Evolutionary conservation across 2,888 invertebrate species (phyloP).

Genomic region (Orgyia antiqua): DNA sequence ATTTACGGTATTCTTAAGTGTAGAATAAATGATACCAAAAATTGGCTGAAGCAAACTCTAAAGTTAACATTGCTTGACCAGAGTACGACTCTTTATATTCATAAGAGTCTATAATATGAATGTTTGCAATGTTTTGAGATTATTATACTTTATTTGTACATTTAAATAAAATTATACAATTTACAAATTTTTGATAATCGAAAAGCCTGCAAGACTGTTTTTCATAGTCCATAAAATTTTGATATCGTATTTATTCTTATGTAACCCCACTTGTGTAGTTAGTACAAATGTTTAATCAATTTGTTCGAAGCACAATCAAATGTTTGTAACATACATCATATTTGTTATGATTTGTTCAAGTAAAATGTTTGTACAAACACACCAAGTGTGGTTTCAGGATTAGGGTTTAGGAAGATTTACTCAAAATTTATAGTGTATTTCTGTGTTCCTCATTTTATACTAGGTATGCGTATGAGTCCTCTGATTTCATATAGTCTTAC

Average conservation of each 20-base stretch:
- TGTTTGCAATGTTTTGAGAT: slow-evolving; percentile 60
- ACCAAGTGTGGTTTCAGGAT: too few relatives aligned
- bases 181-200: slow-evolving; percentile 73
- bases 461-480: slow-evolving; percentile 5
- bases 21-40: slow-evolving; percentile 50
- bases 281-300: too few relatives aligned
- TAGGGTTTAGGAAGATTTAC: slow-evolving; percentile 58
- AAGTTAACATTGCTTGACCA: slow-evolving; percentile 25
- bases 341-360: too few relatives aligned
- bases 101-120: slow-evolving; percentile 33
- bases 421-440: slow-evolving; percentile 38
- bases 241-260: slow-evolving; percentile 68
- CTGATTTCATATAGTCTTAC: neutral
- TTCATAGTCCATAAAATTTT: slow-evolving; percentile 73
- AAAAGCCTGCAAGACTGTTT: slow-evolving; percentile 74
- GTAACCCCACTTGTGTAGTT: too few relatives aligned
- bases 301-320: too few relatives aligned
- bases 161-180: slow-evolving; percentile 67
- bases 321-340: too few relatives aligned
- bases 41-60: slow-evolving; percentile 42
- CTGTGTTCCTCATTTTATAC: slow-evolving; percentile 18
- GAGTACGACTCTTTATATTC: slow-evolving; percentile 26
- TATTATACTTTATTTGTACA: slow-evolving; percentile 62
- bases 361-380: too few relatives aligned
- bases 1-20: slow-evolving; percentile 28